These are phyloP conservation scores for Ianthella basta DNA, from an alignment of 37 sponge, comb jelly and placozoan species.

Conservation along the genomic window DNA sequence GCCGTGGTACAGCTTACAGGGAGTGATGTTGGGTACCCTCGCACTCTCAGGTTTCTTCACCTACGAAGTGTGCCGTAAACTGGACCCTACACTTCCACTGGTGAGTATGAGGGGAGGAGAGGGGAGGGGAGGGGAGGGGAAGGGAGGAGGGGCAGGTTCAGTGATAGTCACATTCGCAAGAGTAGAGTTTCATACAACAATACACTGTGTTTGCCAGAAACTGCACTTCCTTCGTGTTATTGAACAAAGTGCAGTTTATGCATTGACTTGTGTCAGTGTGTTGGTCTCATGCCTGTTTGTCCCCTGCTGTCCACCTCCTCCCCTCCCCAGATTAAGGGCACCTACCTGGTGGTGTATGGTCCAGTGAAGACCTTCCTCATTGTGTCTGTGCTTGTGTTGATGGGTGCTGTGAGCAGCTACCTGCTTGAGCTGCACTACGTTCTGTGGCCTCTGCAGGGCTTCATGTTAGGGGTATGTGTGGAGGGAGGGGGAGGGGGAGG, in stretches of 20 bases:
- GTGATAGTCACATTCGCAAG: no score
- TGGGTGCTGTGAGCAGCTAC: conserved; percentile 69
- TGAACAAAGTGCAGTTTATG: no score
- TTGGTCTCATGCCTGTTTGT: neutral
- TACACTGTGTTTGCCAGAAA: no score
- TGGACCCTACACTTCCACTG: conserved; percentile 75
- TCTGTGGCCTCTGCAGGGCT: conserved; percentile 69
- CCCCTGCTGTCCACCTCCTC: neutral
- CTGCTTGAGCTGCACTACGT: conserved; percentile 41
- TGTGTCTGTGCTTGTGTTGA: conserved; percentile 25
- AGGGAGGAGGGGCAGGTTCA: no score
- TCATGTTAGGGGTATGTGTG: conserved; percentile 58
- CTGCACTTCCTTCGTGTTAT: no score
- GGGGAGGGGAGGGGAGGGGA: neutral
- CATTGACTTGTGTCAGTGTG: no score
- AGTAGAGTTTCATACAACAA: no score
- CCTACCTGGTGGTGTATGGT: conserved; percentile 84
- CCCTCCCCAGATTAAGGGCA: conserved; percentile 73
- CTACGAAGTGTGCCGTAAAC: conserved; percentile 83
- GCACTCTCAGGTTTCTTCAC: conserved; percentile 86
- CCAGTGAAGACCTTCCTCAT: conserved; percentile 61
- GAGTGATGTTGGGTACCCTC: conserved; percentile 52
- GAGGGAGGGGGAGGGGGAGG: no score
- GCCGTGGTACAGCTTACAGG: conserved; percentile 42
- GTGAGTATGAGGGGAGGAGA: conserved; percentile 24